A percentile compares a stretch with the other conserved stretches of the same genome.
Conservation (phyloP, 2,113 vertebrate genomes). For the Epinephelus cyanopodus region DNA sequence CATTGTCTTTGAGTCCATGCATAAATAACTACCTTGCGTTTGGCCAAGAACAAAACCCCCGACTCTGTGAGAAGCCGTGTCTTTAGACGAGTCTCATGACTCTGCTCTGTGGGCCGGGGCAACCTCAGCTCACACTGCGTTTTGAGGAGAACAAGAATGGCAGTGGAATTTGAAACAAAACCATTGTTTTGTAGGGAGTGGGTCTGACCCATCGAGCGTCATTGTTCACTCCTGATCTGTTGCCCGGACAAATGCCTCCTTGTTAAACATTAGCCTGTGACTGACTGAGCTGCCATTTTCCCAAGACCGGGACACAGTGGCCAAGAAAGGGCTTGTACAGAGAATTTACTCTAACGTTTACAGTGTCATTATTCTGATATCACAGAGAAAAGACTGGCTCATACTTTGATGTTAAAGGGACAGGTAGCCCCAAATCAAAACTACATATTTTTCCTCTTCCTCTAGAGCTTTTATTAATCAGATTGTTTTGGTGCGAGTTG, state of each 20-base stretch:
- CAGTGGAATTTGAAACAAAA: constrained; percentile 77
- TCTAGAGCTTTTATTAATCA: no score
- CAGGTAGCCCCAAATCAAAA: no score
- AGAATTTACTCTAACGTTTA: constrained; percentile 15
- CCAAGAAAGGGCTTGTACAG: constrained; percentile 33
- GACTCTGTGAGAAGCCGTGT: constrained; percentile 29
- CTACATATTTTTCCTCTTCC: no score
- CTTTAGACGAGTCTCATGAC: constrained; percentile 78
- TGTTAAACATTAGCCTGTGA: constrained; percentile 87
- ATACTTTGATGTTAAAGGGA: not conserved
- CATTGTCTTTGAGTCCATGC: constrained; percentile 32
- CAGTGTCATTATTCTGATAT: constrained; percentile 6
- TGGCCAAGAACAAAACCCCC: constrained; percentile 53
- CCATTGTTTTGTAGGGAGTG: constrained; percentile 79
- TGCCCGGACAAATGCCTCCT: constrained; percentile 78
- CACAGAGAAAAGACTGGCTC: not conserved
- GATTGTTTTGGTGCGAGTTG: no score
- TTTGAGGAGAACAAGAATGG: constrained; percentile 71
- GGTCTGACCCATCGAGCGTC: constrained; percentile 77
- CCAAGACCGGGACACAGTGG: constrained; percentile 63
- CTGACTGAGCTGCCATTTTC: constrained; percentile 76
- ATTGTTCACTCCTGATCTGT: constrained; percentile 83
- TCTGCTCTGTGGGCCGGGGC: constrained; percentile 72
- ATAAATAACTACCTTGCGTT: constrained; percentile 54
- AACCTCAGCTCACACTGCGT: constrained; percentile 68